Evolutionary conservation across 2,888 invertebrate genomes (phyloP).

Genomic region (Lasioglossum zephyrum): DNA sequence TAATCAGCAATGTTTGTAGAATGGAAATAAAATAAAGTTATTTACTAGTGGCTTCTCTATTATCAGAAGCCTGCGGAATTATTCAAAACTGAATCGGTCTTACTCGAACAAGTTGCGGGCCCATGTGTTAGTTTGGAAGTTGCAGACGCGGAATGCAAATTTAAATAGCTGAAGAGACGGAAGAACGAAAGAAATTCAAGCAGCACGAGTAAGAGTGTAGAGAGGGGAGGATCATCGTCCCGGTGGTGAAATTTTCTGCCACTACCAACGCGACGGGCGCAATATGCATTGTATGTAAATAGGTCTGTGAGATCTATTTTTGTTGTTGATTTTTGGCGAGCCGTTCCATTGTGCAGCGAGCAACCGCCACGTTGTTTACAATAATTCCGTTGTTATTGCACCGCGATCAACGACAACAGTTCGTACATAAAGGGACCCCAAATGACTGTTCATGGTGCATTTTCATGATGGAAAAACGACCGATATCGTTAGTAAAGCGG

Average conservation of each 20-base stretch:
- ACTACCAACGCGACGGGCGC: neutral
- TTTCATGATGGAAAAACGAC: neutral
- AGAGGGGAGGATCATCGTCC: slow-evolving; percentile 8
- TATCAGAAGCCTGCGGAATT: neutral
- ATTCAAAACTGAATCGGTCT: slow-evolving; percentile 29
- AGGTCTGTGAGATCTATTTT: slow-evolving; percentile 28
- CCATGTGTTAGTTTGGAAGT: neutral
- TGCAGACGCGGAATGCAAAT: slow-evolving; percentile 35
- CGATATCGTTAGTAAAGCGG: neutral
- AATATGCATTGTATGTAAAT: slow-evolving; percentile 44
- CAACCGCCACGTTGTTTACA: slow-evolving; percentile 18
- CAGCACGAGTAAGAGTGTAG: neutral
- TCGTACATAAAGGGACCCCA: neutral
- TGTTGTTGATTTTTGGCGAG: slow-evolving; percentile 11
- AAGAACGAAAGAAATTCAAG: slow-evolving; percentile 26
- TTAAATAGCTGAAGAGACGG: slow-evolving; percentile 1
- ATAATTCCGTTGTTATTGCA: slow-evolving; percentile 22
- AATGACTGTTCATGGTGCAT: slow-evolving; percentile 21
- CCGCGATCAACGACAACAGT: slow-evolving; percentile 21
- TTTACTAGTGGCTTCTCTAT: neutral
- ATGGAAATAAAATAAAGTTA: neutral
- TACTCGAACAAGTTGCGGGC: neutral
- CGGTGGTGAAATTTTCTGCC: slow-evolving; percentile 34
- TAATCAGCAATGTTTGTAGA: neutral
- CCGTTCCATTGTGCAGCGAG: neutral